A percentile compares a stretch with the other conserved stretches of the same genome.
phyloP scores from a whole-genome alignment of 2,797 vertebrate species.

The Antrozous pallidus region DNA sequence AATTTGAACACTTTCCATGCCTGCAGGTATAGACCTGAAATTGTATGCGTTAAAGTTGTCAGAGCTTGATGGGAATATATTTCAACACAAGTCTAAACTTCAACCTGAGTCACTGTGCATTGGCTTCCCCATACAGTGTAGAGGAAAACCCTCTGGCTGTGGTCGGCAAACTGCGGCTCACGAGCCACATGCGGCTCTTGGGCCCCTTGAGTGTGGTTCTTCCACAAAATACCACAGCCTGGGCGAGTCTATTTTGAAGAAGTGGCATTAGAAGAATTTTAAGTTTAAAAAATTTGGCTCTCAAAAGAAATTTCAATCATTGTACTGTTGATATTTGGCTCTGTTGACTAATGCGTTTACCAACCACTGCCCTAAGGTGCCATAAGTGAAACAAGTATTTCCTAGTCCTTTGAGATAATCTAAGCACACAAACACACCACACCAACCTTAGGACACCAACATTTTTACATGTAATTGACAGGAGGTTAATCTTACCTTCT shows the following conservation, averaged over 20 bases:
- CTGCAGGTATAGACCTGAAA: conserved; percentile 18
- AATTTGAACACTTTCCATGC: conserved; percentile 16
- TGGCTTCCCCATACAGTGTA: not conserved
- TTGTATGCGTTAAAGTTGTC: conserved; percentile 8
- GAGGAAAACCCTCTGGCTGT: not conserved
- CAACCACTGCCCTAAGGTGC: too few relatives aligned
- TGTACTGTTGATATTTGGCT: too few relatives aligned
- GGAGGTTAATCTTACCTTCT: not conserved
- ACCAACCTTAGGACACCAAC: not conserved
- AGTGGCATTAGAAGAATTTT: too few relatives aligned
- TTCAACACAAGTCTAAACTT: conserved; percentile 25
- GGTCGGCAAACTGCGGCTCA: too few relatives aligned
- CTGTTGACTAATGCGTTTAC: too few relatives aligned
- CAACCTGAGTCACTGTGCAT: not conserved
- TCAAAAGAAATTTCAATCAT: too few relatives aligned
- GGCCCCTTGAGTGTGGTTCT: too few relatives aligned
- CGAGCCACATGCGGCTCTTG: too few relatives aligned
- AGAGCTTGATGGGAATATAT: conserved; percentile 21
- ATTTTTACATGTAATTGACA: not conserved
- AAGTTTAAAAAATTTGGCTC: too few relatives aligned
- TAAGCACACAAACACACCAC: not conserved
- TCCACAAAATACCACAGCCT: too few relatives aligned
- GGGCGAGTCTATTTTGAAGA: too few relatives aligned
- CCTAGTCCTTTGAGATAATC: conserved; percentile 4
- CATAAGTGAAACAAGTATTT: not conserved